Percentiles rank a stretch among this genome's conserved stretches.
phyloP scores from a whole-genome alignment of 2,888 invertebrate genomes.

The Drosophila phalerata region DNA sequence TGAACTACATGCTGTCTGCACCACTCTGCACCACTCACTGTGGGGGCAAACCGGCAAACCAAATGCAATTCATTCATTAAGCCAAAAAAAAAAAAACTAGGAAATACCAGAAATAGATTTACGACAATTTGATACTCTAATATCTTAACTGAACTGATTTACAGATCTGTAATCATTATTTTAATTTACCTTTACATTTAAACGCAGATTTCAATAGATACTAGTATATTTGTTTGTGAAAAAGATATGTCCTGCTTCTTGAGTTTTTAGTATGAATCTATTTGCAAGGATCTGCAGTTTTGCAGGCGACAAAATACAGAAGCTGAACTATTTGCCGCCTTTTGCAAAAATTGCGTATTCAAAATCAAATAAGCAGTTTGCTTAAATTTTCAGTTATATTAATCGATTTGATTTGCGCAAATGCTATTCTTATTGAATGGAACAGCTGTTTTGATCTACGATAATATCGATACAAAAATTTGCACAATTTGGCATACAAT shows the following conservation, averaged over 20 bases:
- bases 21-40: constrained; percentile 51
- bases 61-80: constrained; percentile 68
- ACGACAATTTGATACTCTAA: constrained; percentile 24
- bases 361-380: not conserved
- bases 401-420: not conserved
- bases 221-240: no score
- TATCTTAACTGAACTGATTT: not conserved
- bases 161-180: not conserved
- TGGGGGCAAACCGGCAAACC: constrained; percentile 77
- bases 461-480: not conserved
- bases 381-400: not conserved
- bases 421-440: not conserved
- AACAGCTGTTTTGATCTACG: not conserved
- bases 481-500: not conserved
- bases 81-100: constrained; percentile 38
- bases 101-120: constrained; percentile 11
- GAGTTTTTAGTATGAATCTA: no score
- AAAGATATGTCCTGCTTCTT: no score
- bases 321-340: not conserved
- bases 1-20: constrained; percentile 52
- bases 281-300: not conserved
- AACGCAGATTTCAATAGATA: no score
- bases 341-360: no score
- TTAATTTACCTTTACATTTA: not conserved
- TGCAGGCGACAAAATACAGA: not conserved